Evolutionary conservation across 2,888 invertebrate species (phyloP).

Genomic region (Euproctis similis): DNA sequence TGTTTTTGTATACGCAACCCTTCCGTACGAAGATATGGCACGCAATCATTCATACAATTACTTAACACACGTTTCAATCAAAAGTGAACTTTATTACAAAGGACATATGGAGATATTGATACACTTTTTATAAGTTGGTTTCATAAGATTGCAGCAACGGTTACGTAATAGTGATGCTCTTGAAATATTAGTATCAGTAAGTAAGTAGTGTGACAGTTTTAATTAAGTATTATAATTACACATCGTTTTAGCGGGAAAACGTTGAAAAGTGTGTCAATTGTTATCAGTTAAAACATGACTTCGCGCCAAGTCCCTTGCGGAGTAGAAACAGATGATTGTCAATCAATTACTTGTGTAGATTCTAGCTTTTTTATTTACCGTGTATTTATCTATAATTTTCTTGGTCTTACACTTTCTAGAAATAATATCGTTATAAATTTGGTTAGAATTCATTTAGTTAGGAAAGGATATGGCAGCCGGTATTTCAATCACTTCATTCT

Average conservation of each 20-base stretch:
- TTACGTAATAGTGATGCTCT: slow-evolving; percentile 44
- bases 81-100: slow-evolving; percentile 9
- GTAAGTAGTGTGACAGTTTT: slow-evolving; percentile 28
- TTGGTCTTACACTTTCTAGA: no score
- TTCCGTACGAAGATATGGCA: slow-evolving; percentile 13
- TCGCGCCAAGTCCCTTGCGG: no score
- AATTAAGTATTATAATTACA: slow-evolving; percentile 14
- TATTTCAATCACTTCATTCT: no score
- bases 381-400: no score
- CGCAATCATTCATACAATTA: slow-evolving; percentile 8
- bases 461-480: no score
- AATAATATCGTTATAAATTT: no score
- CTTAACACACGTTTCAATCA: neutral
- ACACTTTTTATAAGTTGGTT: slow-evolving; percentile 3
- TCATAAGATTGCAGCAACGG: slow-evolving; percentile 36
- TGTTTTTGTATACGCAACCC: slow-evolving; percentile 13
- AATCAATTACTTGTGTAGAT: no score
- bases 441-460: no score
- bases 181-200: slow-evolving; percentile 34
- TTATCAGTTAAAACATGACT: slow-evolving; percentile 2
- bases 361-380: no score
- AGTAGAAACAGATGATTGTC: no score
- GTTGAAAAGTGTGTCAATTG: slow-evolving; percentile 5
- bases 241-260: slow-evolving; percentile 7
- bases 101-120: slow-evolving; percentile 1